A percentile compares a stretch with the other conserved stretches of the same genome.
Conservation (phyloP, 2,888 invertebrate species). For the Fabriciana adippe region DNA sequence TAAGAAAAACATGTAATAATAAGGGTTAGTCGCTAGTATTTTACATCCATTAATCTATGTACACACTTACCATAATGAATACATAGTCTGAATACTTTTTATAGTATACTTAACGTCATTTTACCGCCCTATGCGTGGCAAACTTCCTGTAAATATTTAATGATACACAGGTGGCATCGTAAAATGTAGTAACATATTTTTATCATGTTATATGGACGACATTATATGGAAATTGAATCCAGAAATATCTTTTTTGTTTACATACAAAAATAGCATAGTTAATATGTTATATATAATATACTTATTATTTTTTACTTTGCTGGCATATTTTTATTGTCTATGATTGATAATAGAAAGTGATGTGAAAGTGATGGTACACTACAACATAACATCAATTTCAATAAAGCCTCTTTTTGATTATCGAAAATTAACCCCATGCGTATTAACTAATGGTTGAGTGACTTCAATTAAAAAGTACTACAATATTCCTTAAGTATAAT, state of each 20-base stretch:
- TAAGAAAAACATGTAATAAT: too few species aligned
- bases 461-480: too few species aligned
- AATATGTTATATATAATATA: neutral
- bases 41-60: neutral
- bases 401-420: too few species aligned
- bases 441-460: too few species aligned
- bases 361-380: too few species aligned
- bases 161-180: slow-evolving; percentile 26
- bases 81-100: neutral
- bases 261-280: neutral
- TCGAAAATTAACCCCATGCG: too few species aligned
- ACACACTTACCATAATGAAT: neutral
- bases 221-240: neutral
- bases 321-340: too few species aligned
- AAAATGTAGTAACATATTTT: slow-evolving; percentile 17
- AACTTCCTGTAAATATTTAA: slow-evolving; percentile 30
- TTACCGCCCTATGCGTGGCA: slow-evolving; percentile 27
- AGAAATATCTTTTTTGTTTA: neutral
- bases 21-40: too few species aligned
- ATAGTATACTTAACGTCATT: slow-evolving; percentile 10
- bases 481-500: neutral
- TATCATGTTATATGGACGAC: neutral
- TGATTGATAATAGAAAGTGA: too few species aligned
- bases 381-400: too few species aligned
- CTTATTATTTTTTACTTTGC: too few species aligned